phyloP scores from a whole-genome alignment of 2,113 vertebrate genomes.

The Hippocampus comes region DNA sequence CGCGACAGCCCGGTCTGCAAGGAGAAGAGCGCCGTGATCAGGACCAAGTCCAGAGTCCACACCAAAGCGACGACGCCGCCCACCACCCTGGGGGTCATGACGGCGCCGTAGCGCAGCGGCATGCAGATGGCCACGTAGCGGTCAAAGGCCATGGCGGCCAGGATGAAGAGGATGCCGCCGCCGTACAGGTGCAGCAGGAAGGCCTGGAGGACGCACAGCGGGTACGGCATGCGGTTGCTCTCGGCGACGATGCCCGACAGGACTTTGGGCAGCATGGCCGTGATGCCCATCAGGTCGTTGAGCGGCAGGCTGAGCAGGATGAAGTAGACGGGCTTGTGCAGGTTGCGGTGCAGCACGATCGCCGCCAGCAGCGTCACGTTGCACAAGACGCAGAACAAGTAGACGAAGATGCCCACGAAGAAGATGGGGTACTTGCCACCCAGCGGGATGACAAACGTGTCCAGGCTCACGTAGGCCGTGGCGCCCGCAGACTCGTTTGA shows the following conservation, averaged over 20 bases:
- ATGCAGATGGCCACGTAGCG: slow-evolving; percentile 74
- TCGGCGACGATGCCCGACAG: slow-evolving; percentile 67
- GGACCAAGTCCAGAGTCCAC: slow-evolving; percentile 64
- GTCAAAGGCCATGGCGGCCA: slow-evolving; percentile 74
- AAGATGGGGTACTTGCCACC: slow-evolving; percentile 67
- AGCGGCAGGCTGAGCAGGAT: slow-evolving; percentile 72
- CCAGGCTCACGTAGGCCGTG: slow-evolving; percentile 47
- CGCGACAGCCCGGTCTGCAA: slow-evolving; percentile 56
- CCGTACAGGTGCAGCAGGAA: slow-evolving; percentile 73
- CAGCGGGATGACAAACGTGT: slow-evolving; percentile 56
- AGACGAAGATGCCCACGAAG: slow-evolving; percentile 59
- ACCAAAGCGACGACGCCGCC: slow-evolving; percentile 49
- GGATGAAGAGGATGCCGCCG: slow-evolving; percentile 65
- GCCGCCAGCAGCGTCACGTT: slow-evolving; percentile 65
- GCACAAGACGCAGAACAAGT: slow-evolving; percentile 57
- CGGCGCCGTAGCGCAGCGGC: slow-evolving; percentile 59
- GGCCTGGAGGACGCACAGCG: slow-evolving; percentile 69
- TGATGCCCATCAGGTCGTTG: slow-evolving; percentile 71
- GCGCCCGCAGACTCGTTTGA: slow-evolving; percentile 55
- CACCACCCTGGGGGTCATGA: slow-evolving; percentile 61
- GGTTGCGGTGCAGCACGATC: slow-evolving; percentile 59
- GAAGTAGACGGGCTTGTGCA: slow-evolving; percentile 74
- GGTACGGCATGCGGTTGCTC: slow-evolving; percentile 53
- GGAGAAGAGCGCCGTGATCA: slow-evolving; percentile 58
- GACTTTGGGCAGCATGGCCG: slow-evolving; percentile 67